phyloP scores from a whole-genome alignment of 1,140 invertebrate genomes.

The Metaphire vulgaris region DNA sequence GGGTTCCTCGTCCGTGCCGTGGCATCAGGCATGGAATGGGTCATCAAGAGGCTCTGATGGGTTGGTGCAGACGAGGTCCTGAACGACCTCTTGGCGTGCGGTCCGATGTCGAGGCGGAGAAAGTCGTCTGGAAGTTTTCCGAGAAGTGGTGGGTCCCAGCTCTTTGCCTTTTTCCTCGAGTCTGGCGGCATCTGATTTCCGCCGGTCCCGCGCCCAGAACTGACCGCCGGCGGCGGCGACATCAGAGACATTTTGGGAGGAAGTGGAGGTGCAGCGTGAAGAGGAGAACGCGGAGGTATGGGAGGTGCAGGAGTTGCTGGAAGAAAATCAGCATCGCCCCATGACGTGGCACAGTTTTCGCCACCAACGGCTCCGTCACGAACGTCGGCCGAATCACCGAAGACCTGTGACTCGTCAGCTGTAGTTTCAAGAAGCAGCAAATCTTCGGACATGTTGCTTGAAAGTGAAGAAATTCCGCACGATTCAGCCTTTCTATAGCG shows the following conservation, averaged over 20 bases:
- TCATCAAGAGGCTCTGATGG: neutral
- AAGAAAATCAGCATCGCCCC: neutral
- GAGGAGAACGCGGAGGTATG: constrained; percentile 39
- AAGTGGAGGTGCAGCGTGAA: constrained; percentile 40
- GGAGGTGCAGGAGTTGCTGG: constrained; percentile 31
- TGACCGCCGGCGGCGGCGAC: neutral
- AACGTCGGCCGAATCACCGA: neutral
- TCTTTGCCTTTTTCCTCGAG: constrained; percentile 32
- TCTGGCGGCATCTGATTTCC: neutral
- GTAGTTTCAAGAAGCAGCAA: neutral
- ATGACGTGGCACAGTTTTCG: neutral
- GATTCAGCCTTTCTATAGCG: neutral
- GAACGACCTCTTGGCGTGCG: constrained; percentile 24
- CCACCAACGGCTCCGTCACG: neutral
- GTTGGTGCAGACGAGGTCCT: neutral
- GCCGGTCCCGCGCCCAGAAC: too few species aligned
- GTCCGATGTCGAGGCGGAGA: constrained; percentile 57
- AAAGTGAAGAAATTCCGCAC: neutral
- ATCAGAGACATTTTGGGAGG: constrained; percentile 20
- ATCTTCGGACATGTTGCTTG: neutral
- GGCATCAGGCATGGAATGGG: neutral
- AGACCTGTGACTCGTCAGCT: neutral
- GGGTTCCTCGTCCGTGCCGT: neutral
- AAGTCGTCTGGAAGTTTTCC: constrained; percentile 74
- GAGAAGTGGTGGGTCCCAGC: constrained; percentile 75